Percentiles rank a stretch among this genome's conserved stretches.
Conservation (phyloP, 2,888 invertebrate species). For the Tillus elongatus region DNA sequence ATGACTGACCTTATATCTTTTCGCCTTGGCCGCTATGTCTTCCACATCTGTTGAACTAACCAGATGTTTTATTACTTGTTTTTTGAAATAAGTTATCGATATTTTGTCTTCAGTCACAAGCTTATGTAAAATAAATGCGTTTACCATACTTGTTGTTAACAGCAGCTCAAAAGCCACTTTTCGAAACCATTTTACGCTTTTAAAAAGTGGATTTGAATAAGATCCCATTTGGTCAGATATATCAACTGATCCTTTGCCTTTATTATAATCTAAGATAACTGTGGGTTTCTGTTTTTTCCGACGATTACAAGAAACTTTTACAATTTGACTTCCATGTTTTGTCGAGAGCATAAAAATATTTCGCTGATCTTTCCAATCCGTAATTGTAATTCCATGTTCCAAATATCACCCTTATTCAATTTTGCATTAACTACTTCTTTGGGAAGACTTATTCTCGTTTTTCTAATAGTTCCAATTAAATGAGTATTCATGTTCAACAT, state of each 20-base stretch:
- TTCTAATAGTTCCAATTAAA: slow-evolving; percentile 10
- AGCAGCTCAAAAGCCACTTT: slow-evolving; percentile 2
- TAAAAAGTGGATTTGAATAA: not conserved
- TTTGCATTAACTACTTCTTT: slow-evolving; percentile 8
- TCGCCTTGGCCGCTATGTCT: not conserved
- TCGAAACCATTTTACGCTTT: slow-evolving; percentile 1
- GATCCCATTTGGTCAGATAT: slow-evolving; percentile 1
- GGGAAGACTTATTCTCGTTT: slow-evolving; percentile 6
- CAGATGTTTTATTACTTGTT: slow-evolving; percentile 1
- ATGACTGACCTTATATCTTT: not conserved
- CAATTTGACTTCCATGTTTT: too few species aligned
- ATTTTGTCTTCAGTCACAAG: not conserved
- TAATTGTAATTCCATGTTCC: not conserved
- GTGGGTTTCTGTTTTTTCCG: too few species aligned
- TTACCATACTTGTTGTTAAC: not conserved
- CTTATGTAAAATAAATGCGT: not conserved
- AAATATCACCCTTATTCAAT: slow-evolving; percentile 10
- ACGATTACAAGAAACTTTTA: too few species aligned
- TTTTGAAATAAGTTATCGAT: not conserved
- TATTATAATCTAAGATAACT: too few species aligned
- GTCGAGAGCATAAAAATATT: too few species aligned
- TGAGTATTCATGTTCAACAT: slow-evolving; percentile 11
- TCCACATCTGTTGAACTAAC: not conserved
- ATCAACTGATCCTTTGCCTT: slow-evolving; percentile 2
- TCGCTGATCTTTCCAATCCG: slow-evolving; percentile 1